These are phyloP conservation scores for Neotoxoptera formosana DNA, from an alignment of 1,140 invertebrate species.

Conservation along the genomic window DNA sequence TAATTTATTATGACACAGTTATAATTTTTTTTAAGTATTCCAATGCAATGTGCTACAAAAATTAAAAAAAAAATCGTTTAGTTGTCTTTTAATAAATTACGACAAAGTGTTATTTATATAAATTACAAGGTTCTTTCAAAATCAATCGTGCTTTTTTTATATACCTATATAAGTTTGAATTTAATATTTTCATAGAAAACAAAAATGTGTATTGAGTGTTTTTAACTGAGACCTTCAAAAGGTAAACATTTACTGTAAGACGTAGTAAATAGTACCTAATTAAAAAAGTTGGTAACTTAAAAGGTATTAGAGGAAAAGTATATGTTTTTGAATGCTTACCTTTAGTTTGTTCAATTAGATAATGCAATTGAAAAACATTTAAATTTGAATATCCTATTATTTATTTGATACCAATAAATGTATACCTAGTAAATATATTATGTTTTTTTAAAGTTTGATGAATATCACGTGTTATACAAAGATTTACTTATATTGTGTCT, in stretches of 20 bases:
- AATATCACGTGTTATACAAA: background rate
- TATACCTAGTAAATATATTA: no score
- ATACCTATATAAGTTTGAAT: background rate
- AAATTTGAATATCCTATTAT: background rate
- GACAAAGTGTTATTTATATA: background rate
- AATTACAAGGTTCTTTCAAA: background rate
- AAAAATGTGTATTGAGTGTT: background rate
- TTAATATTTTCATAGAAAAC: background rate
- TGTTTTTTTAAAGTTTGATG: no score
- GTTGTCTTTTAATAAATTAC: background rate
- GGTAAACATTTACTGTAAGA: background rate
- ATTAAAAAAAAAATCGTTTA: background rate
- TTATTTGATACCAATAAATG: background rate
- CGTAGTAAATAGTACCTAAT: background rate
- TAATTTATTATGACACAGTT: background rate
- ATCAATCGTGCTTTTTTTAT: background rate
- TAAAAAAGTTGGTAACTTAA: background rate
- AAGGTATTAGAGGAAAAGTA: background rate
- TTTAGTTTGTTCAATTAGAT: background rate
- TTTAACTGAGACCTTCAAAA: background rate
- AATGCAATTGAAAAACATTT: background rate
- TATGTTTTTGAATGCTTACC: background rate
- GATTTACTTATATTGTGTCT: background rate
- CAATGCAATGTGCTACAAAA: background rate
- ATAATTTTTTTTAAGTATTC: background rate